Conservation (phyloP, 2,113 vertebrate species). For the Hemiscyllium ocellatum region DNA sequence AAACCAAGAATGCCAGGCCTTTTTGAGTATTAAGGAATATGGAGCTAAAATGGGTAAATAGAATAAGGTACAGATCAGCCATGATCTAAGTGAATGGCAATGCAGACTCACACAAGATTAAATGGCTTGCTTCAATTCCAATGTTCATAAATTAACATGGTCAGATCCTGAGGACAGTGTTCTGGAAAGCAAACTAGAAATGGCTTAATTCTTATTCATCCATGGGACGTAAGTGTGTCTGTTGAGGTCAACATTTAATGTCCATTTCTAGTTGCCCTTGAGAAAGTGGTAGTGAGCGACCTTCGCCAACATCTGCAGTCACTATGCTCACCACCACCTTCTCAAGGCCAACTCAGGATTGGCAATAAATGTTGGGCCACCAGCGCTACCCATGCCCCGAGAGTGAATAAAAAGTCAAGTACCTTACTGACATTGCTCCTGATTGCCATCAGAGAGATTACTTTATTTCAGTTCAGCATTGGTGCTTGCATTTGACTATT, state of each 20-base stretch:
- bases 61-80: neutral
- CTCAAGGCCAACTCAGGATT: too few species aligned
- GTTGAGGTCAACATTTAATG: too few species aligned
- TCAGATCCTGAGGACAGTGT: neutral
- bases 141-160: neutral
- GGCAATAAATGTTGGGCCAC: too few species aligned
- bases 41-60: neutral
- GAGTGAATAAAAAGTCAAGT: too few species aligned
- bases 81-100: neutral
- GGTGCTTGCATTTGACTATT: neutral
- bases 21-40: neutral
- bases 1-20: neutral
- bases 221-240: too few species aligned
- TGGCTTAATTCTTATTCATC: too few species aligned
- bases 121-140: too few species aligned
- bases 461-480: neutral
- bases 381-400: too few species aligned
- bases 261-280: too few species aligned
- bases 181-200: neutral
- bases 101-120: neutral
- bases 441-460: neutral
- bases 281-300: too few species aligned
- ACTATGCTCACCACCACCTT: too few species aligned
- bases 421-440: neutral
- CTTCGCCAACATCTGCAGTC: too few species aligned